These are phyloP conservation scores for Tragopan temminckii DNA, from an alignment of 2,797 vertebrate species.

Conservation along the genomic window DNA sequence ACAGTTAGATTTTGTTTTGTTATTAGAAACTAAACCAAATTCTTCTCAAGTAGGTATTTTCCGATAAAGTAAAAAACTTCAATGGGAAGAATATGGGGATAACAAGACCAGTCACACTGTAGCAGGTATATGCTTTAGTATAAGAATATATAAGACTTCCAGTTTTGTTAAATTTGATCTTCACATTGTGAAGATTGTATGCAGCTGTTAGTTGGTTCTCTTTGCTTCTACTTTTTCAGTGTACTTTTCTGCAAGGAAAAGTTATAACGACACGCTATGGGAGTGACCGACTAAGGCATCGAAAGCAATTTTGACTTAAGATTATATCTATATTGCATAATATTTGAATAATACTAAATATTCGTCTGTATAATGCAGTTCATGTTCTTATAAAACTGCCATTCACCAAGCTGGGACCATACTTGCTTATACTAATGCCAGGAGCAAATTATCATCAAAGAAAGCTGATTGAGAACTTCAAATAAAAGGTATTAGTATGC, in stretches of 20 bases:
- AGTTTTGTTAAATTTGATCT: background rate
- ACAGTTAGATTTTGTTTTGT: slow-evolving; percentile 1
- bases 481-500: background rate
- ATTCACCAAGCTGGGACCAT: background rate
- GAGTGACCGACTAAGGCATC: slow-evolving; percentile 29
- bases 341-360: slow-evolving; percentile 36
- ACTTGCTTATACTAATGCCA: background rate
- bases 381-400: slow-evolving; percentile 20
- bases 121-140: background rate
- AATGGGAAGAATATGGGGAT: background rate
- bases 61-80: background rate
- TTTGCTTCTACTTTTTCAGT: background rate
- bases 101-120: background rate
- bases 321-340: slow-evolving; percentile 51
- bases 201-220: background rate
- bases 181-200: background rate
- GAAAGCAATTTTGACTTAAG: slow-evolving; percentile 48
- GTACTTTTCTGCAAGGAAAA: background rate
- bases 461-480: background rate
- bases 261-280: slow-evolving; percentile 31
- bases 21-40: background rate
- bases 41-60: background rate
- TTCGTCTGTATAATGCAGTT: slow-evolving; percentile 32
- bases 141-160: background rate
- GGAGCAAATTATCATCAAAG: background rate